These are phyloP conservation scores for Gambusia affinis DNA, from an alignment of 2,113 vertebrate genomes.

Conservation along the genomic window DNA sequence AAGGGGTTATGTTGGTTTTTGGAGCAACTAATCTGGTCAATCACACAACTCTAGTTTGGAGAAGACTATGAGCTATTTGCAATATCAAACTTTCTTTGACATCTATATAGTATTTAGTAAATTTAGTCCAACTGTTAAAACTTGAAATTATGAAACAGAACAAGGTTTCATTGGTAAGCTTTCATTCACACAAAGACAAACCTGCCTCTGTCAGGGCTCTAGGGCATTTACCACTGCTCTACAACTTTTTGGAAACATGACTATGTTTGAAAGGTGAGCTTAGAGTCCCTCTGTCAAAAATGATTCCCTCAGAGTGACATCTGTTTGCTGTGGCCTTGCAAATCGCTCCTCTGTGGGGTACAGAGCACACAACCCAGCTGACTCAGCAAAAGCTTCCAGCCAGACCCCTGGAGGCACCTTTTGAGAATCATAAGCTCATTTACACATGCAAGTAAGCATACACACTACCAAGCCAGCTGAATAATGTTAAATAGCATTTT, in stretches of 20 bases:
- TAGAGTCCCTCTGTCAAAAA: neutral
- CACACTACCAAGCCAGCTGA: conserved; percentile 1
- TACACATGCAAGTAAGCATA: neutral
- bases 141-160: neutral
- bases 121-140: neutral
- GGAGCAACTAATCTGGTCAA: too few species aligned
- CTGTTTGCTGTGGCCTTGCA: conserved; percentile 25
- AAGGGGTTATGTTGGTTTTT: too few species aligned
- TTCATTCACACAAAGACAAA: too few species aligned
- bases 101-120: neutral
- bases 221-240: neutral
- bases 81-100: too few species aligned
- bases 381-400: conserved; percentile 48
- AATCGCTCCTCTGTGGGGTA: conserved; percentile 26
- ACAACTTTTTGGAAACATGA: neutral
- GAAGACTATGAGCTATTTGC: too few species aligned
- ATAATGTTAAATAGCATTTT: neutral
- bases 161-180: neutral
- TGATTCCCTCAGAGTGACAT: conserved; percentile 4
- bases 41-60: too few species aligned
- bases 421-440: conserved; percentile 14
- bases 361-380: conserved; percentile 46
- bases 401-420: conserved; percentile 38
- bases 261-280: conserved; percentile 4
- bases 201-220: neutral